Conservation (phyloP, 2,888 invertebrate species). For the Tipula lateralis region DNA sequence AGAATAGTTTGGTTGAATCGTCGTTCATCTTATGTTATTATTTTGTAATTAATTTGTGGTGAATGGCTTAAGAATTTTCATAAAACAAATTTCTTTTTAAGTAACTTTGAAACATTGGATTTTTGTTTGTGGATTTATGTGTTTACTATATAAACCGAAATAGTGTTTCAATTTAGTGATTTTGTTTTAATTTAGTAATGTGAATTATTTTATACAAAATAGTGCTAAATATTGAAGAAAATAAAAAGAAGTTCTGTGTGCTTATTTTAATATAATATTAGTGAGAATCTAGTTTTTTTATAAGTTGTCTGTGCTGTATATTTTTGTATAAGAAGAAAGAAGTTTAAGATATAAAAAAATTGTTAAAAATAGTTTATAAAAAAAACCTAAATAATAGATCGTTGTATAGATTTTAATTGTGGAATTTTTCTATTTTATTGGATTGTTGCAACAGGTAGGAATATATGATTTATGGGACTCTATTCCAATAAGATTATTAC, state of each 20-base stretch:
- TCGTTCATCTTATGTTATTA: neutral
- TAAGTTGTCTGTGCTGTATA: neutral
- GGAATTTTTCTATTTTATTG: neutral
- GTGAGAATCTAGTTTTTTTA: neutral
- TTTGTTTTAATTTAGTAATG: neutral
- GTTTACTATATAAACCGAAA: neutral
- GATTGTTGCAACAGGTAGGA: slow-evolving; percentile 11
- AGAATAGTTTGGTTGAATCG: neutral
- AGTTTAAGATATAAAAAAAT: neutral
- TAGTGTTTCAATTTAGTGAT: neutral
- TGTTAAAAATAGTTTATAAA: neutral
- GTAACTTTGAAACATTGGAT: neutral
- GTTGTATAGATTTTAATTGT: neutral
- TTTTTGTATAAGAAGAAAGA: neutral
- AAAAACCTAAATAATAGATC: neutral
- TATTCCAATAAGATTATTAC: neutral
- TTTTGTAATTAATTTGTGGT: neutral
- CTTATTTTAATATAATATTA: neutral
- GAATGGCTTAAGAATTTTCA: neutral
- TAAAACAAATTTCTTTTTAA: neutral
- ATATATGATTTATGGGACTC: neutral
- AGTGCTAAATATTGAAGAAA: neutral
- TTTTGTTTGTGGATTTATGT: neutral
- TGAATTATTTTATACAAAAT: slow-evolving; percentile 2
- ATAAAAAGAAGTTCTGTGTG: neutral